These are phyloP conservation scores for Hecatera dysodea DNA, from an alignment of 2,888 invertebrate genomes.

Conservation along the genomic window DNA sequence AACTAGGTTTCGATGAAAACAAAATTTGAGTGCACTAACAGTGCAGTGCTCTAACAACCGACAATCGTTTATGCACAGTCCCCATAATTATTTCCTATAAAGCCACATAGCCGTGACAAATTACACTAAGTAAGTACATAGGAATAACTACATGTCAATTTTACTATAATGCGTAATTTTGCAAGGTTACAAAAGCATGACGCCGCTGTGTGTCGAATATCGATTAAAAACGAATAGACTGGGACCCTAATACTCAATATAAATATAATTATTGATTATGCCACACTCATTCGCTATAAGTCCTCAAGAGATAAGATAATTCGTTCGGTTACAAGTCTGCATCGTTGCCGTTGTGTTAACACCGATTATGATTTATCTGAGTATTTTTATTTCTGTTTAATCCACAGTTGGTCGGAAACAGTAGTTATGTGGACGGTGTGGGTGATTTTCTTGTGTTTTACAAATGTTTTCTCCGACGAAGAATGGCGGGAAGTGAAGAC, in stretches of 20 bases:
- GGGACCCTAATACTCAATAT: too few species aligned
- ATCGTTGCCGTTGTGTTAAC: constrained; percentile 9
- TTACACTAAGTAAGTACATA: background rate
- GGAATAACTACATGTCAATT: too few species aligned
- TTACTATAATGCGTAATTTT: too few species aligned
- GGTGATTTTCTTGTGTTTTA: constrained; percentile 16
- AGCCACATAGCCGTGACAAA: constrained; percentile 27
- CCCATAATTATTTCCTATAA: background rate
- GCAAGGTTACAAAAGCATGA: background rate
- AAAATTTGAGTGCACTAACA: background rate
- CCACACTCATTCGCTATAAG: constrained; percentile 5
- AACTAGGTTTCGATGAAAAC: too few species aligned
- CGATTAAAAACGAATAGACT: background rate
- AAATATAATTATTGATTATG: background rate
- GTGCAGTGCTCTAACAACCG: background rate
- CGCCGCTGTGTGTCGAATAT: background rate
- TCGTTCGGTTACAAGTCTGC: background rate
- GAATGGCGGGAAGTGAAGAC: constrained; percentile 23
- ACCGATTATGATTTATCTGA: background rate
- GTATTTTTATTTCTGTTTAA: constrained; percentile 2
- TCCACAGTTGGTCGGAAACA: constrained; percentile 5
- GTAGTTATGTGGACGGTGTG: constrained; percentile 16
- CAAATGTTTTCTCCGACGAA: constrained; percentile 1
- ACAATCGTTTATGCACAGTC: background rate
- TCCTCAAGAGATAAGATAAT: constrained; percentile 16